Evolutionary conservation across 2,888 invertebrate species (phyloP), one percentile per base, ranked within the genome.

Genomic region (Odontomyia ornata): DNA sequence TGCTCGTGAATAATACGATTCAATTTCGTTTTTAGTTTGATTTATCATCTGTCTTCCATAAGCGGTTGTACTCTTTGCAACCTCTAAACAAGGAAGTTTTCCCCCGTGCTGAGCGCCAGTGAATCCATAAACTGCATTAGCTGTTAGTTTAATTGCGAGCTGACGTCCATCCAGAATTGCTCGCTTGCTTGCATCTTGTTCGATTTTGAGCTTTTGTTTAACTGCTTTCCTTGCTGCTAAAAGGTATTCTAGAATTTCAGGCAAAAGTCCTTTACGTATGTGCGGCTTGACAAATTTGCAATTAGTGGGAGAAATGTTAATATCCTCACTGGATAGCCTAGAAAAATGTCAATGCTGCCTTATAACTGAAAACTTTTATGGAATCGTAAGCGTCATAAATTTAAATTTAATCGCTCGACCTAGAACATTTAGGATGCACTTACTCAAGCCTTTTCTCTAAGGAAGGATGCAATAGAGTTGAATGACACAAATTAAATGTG

Each of bases 61-160:
- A 0, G 87, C 85, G 0, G 87, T 87, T 0, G 87, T 86, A 77
- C 86, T 86, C 2, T 86, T 86, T 0, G 87, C 87, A 72, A 87
- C 87, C 79, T 87, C 87, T 9, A 87, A 78, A 72, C 87, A 87
- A 0, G 87, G 87, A 47, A 87, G 71, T 73, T 87, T 87, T 1
- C 87, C 87, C 1, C 86, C 86, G 15, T 3, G 4, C 79, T 86
- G 86, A 0, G 86, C 86, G 18, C 99, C 99, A 9, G 99, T 99
- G 85, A 99, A 99, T 56, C 99, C 99, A 87, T 99, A 99, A 0
- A 99, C 99, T 18, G 99, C 99, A 88, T 99, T 99, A 0, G 99
- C 99, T 81, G 97, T 97, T 75, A 99, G 96, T 89, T 99, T 99
- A 81, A 99, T 88, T 62, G 99, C 99, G 81, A 98, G 88, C 85